Evolutionary conservation across 2,888 invertebrate genomes (phyloP), one percentile per base, ranked within the genome.

Genomic region (Andricus curvator): DNA sequence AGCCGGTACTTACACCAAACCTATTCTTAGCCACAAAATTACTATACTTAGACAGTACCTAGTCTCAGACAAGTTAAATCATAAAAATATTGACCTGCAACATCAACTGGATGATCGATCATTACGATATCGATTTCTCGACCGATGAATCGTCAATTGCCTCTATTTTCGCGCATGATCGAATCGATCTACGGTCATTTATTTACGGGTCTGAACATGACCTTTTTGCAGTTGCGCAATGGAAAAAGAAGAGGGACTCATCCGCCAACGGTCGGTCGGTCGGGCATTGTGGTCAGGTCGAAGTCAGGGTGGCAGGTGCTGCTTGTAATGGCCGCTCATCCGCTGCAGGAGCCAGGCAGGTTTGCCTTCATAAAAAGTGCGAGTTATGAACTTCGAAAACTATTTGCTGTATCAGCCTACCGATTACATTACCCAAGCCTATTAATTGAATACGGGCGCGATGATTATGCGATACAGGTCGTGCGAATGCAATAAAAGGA

Each of bases 281-380:
- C 82, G 84, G 64, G 84, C 84, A 86, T 88, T 85, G 88, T 86
- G 87, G 89, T 84, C 86, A 85, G 86, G 86, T 86, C 86, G 85
- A 76, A 82, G 84, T 82, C 87, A 87, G 87, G 87, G 88, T 89
- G 90, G 91, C 91, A 91, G 91, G 91, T 92, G 91, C 87, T 91
- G 86, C 84, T 84, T 85, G 90, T 91, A 92, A 92, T 92, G 91
- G 91, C 91, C 89, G 89, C 85, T 85, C 86, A 78, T 83, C 81
- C 77, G 48, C n/a, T 67, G 22, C 68, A 79, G 80, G 83, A 79
- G 78, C 81, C 41, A 67, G 80, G 85, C 87, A 87, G 88, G 86
- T 85, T 86, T 78, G 83, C 84, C 85, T 83, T 84, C 85, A 84
- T 83, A 89, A 88, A 88, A 86, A 87, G 84, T 83, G 67, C 60